Base-by-base conservation (phyloP, 2,888 invertebrate species). In the Trisateles emortualis region DNA sequence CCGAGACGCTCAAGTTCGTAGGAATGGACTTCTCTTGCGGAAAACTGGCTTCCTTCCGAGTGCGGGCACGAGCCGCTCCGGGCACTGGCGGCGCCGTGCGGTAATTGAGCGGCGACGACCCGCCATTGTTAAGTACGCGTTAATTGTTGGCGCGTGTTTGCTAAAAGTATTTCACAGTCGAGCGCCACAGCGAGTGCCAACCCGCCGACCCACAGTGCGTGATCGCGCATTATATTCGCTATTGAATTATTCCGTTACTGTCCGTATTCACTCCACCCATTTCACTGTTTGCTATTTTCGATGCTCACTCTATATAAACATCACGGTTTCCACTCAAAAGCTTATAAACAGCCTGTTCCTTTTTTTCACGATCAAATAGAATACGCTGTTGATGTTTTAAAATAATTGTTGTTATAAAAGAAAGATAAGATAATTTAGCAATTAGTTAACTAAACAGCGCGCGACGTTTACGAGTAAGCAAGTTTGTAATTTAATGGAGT, bases 1-100 rank as follows among this genome's bases (percentile, higher is more conserved):
- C 81, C 79, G 82, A 81, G 79, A 82, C 78, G 76, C 76, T 80
- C 71, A 88, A 87, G 81, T 88, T 84, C 68, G 73, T 63, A 76
- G 63, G 51, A 57, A 69, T 73, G 74, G 70, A 64, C 62, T 58
- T 63, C 69, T 77, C 76, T 70, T 62, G 71, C 76, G 78, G 80
- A 76, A 78, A 79, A 74, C 79, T 79, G 77, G 79, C 80, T 86
- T 84, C 82, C 80, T 79, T 78, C 78, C 74, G 78, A 79, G 78
- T 76, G 78, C 65, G 68, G 63, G 39, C 61, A 55, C 63, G 45
- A 52, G 42, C 22, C 49, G 56, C 22, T 22, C 48, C 43, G 16
- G 29, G 24, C 35, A 19, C 47, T 19, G 38, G 43, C 13, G 24
- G 13, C 36, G 26, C 47, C 36, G 9, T 11, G 14, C 59, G 64